Base-by-base conservation (phyloP, 1,140 invertebrate genomes). In the Drosophila trapezifrons region DNA sequence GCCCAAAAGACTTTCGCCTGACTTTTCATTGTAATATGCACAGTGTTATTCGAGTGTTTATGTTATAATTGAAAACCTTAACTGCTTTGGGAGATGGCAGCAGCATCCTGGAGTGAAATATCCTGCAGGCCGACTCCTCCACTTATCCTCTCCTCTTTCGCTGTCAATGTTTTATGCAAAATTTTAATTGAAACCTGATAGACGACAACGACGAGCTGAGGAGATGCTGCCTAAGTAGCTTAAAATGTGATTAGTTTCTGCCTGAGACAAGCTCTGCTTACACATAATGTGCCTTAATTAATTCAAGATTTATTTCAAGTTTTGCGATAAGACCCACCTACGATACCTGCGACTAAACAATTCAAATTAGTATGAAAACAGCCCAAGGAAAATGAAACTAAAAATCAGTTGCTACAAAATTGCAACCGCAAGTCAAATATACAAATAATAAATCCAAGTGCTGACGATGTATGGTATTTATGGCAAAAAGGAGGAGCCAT, bases 11-110 rank as follows among this genome's bases (percentile, higher is more conserved):
- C 38, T 43, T 42, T 58, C 25, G 0, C 25, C 10, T 20, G 35
- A 10, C 38, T 64, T 20, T 37, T n/a, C 38, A 29, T 69, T 69
- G 60, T 51, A 32, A 37, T 32, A 10, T 32, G 43, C 64, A 25
- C 45, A 67, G 59, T 42, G 65, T 45, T 45, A 51, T 27, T 20
- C 37, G 49, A 38, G 80, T 80, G 81, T 77, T 80, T 85, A 77
- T 79, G 60, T 64, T 76, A 79, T 84, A 83, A 83, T 84, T 84
- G 81, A 85, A 84, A 85, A 77, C 49, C 65, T 75, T 67, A 78
- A 76, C 64, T 66, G 47, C 56, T 78, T 64, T 54, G 20, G 32
- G 22, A 18, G 38, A 54, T 17, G 70, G 49, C 47, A 62, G 72
- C 5, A 76, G 78, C 71, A 29, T 29, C 27, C 29, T 59, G 40